Evolutionary conservation across 1,140 invertebrate species (phyloP).

Genomic region (Lepidurus packardi): DNA sequence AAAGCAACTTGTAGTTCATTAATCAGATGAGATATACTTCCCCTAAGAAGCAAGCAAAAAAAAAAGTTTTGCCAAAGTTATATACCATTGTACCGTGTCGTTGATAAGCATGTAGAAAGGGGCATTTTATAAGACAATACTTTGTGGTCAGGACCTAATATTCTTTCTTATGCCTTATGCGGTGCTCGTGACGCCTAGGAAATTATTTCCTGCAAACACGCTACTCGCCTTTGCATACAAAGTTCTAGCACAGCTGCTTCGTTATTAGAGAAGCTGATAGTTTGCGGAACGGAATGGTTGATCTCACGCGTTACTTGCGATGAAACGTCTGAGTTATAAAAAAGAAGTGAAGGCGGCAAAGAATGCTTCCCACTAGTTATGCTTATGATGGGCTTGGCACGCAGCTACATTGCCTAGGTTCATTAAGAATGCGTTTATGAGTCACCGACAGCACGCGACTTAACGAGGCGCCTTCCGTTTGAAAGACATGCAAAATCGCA

Average conservation of each 20-base stretch:
- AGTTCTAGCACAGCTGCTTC: too few species aligned
- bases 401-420: neutral
- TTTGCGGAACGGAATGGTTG: too few species aligned
- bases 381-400: neutral
- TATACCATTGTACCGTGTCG: neutral
- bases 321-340: too few species aligned
- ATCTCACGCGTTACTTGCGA: too few species aligned
- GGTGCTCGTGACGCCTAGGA: too few species aligned
- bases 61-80: neutral
- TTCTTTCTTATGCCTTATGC: too few species aligned
- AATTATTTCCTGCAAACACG: too few species aligned
- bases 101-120: neutral
- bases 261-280: too few species aligned
- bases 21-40: neutral
- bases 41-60: neutral
- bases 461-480: neutral
- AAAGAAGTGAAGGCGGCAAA: too few species aligned
- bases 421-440: constrained; percentile 19
- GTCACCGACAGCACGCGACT: neutral
- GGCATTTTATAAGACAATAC: neutral
- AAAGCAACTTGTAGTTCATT: neutral
- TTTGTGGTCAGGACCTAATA: too few species aligned
- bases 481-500: neutral
- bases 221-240: too few species aligned
- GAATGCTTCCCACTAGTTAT: neutral